These are phyloP conservation scores for Dryomyza anilis DNA, from an alignment of 2,888 invertebrate genomes.

Conservation along the genomic window DNA sequence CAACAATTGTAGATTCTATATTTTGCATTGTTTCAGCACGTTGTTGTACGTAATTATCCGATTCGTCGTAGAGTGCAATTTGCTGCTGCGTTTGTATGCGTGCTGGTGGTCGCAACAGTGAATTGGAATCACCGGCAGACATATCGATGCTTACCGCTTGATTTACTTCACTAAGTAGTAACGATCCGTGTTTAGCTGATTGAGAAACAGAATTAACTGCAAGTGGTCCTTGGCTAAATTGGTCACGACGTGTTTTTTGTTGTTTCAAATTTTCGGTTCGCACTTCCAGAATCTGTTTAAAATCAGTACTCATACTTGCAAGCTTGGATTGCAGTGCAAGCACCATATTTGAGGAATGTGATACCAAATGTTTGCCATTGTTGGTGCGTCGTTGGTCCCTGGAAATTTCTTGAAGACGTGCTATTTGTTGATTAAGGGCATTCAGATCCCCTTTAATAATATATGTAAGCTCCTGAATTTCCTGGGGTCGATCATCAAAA, in stretches of 20 bases:
- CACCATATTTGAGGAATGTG: slow-evolving; percentile 92
- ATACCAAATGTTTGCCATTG: slow-evolving; percentile 79
- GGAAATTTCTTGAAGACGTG: slow-evolving; percentile 83
- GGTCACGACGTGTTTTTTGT: slow-evolving; percentile 91
- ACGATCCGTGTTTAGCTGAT: slow-evolving; percentile 61
- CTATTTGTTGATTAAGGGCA: slow-evolving; percentile 95
- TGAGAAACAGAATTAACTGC: slow-evolving; percentile 66
- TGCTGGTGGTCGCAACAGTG: slow-evolving; percentile 60
- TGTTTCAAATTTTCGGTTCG: slow-evolving; percentile 97
- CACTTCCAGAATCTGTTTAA: slow-evolving; percentile 96
- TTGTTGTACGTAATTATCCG: slow-evolving; percentile 87
- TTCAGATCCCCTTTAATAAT: slow-evolving; percentile 96
- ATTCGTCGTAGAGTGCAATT: slow-evolving; percentile 80
- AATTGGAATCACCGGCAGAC: slow-evolving; percentile 62
- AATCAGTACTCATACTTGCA: slow-evolving; percentile 96
- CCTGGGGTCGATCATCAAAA: slow-evolving; percentile 94
- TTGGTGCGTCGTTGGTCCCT: slow-evolving; percentile 70
- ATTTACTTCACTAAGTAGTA: slow-evolving; percentile 65
- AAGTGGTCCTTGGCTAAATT: slow-evolving; percentile 67
- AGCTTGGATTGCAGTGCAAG: slow-evolving; percentile 90
- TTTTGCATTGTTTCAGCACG: slow-evolving; percentile 98
- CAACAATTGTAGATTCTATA: slow-evolving; percentile 98
- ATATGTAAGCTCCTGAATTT: slow-evolving; percentile 96
- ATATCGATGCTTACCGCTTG: slow-evolving; percentile 87
- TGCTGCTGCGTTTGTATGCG: slow-evolving; percentile 65